phyloP scores from a whole-genome alignment of 2,113 vertebrate genomes.

The Astur gentilis region DNA sequence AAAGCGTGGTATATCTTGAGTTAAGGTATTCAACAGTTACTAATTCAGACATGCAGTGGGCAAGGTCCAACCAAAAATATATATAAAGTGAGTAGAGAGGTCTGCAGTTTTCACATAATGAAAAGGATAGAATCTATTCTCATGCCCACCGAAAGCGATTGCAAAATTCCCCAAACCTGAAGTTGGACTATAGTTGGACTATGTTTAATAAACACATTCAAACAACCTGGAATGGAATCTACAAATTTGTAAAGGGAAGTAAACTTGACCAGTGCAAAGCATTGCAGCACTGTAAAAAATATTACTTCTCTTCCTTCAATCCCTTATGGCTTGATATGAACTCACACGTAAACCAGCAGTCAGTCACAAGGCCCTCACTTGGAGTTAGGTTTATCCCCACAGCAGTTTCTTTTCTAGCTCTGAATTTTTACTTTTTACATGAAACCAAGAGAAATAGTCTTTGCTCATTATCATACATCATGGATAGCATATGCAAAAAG shows the following conservation, averaged over 20 bases:
- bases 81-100: neutral
- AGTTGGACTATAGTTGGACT: too few species aligned
- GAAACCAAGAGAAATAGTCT: neutral
- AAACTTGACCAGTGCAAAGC: neutral
- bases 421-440: neutral
- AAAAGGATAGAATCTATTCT: neutral
- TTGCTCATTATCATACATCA: neutral
- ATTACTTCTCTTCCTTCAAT: neutral
- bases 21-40: neutral
- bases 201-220: neutral
- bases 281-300: neutral
- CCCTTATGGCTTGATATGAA: neutral
- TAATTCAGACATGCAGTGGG: neutral
- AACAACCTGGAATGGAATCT: neutral
- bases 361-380: neutral
- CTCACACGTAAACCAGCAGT: neutral
- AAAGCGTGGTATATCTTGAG: neutral
- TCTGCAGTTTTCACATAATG: neutral
- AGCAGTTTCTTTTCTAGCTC: neutral
- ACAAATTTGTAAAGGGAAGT: neutral
- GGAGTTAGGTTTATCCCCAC: neutral
- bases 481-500: neutral
- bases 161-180: neutral
- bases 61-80: neutral
- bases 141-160: rapidly evolving